Evolutionary conservation across 2,888 invertebrate genomes (phyloP), one percentile per base, ranked within the genome.

Genomic region (Macrosoma leucophasiata): DNA sequence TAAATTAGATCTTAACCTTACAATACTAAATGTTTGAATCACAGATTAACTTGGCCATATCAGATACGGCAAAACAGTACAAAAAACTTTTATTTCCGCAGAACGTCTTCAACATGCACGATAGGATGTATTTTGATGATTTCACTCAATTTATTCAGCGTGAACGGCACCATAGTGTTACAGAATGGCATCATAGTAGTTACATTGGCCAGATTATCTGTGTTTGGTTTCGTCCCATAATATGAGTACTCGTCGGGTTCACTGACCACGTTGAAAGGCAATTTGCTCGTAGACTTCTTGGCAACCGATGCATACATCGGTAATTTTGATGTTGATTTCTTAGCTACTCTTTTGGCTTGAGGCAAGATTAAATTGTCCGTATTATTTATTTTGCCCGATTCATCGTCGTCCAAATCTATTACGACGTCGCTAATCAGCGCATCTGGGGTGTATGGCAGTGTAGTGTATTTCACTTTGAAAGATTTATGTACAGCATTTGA

Each of bases 121-220:
- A 47, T 53, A 1, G 88, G 85, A 36, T 86, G 66, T 24, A 89
- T 76, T 29, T 87, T 74, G 7, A 87, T 64, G 4, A 87, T 60
- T 34, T 82, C 79, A 18, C 76, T 74, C 20, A 89, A 62, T 33
- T 86, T 84, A 7, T 75, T 66, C 26, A 87, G 72, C 6, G 82
- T 79, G 11, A 74, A 59, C 3, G 63, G 58, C 39, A 87, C 72
- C 38, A 69, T 61, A 8, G 73, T 74, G n/a, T 86, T 86, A 17
- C 77, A 81, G 29, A 88, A 71, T 0, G 86, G 76, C 67, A 89
- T 84, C 1, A 76, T 67, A 0, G 87, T 84, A 2, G 69, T 85
- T 1, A 88, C 70, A 4, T 76, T 66, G 0, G 61, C 55, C 24
- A 77, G 64, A 31, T 81, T 58, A 1, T 79, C 64, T 1, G 69